Conservation (phyloP, 1,140 invertebrate species). For the Anoplophora glabripennis region DNA sequence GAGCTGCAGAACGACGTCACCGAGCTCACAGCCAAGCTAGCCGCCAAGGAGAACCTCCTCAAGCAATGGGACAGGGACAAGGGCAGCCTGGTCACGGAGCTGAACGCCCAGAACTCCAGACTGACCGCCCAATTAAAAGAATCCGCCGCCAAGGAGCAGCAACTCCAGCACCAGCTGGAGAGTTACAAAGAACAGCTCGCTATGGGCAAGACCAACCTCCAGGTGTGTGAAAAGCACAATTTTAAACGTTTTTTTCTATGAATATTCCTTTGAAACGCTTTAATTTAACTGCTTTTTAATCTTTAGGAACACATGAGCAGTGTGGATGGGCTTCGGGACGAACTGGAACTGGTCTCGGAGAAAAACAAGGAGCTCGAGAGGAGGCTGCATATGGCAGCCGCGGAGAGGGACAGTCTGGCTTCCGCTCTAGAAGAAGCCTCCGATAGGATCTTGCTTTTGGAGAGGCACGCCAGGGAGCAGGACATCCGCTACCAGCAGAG, state of each 20-base stretch:
- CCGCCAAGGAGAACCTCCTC: conserved; percentile 59
- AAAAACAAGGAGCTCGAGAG: conserved; percentile 83
- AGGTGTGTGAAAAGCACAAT: conserved; percentile 36
- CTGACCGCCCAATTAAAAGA: conserved; percentile 82
- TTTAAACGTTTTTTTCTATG: no score
- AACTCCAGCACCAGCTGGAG: conserved; percentile 76
- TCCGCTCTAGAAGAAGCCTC: conserved; percentile 83
- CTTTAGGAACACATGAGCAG: conserved; percentile 78
- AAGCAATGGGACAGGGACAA: conserved; percentile 77
- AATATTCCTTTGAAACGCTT: no score
- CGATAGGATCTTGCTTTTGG: conserved; percentile 80
- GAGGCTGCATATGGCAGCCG: conserved; percentile 66
- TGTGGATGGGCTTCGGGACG: conserved; percentile 81
- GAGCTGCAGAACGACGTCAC: conserved; percentile 86
- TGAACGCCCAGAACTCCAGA: conserved; percentile 87
- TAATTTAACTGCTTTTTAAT: no score
- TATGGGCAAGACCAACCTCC: conserved; percentile 60
- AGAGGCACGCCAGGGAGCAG: conserved; percentile 82
- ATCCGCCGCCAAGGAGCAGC: conserved; percentile 64
- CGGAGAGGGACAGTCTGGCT: conserved; percentile 75
- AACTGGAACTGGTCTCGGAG: conserved; percentile 79
- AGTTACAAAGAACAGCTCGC: conserved; percentile 79
- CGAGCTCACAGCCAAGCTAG: conserved; percentile 67
- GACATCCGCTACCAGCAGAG: conserved; percentile 59
- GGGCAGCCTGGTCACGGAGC: conserved; percentile 61